A percentile compares a stretch with the other conserved stretches of the same genome.
These are phyloP conservation scores for Cygnus olor DNA, from an alignment of 2,797 vertebrate genomes.

Conservation along the genomic window DNA sequence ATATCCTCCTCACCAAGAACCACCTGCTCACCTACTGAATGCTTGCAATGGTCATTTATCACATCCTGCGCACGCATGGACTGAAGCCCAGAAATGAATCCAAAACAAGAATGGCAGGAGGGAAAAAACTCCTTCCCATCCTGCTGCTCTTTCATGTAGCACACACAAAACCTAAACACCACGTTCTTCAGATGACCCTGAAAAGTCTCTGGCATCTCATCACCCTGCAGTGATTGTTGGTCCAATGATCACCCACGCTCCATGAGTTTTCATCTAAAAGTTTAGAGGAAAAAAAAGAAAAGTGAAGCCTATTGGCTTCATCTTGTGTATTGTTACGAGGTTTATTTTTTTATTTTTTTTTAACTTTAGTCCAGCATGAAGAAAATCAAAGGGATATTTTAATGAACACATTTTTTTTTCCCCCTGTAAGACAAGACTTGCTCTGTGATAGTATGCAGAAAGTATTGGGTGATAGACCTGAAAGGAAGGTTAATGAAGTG, in stretches of 20 bases:
- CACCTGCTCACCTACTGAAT: neutral
- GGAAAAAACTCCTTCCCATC: neutral
- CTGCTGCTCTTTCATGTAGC: neutral
- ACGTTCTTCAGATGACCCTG: neutral
- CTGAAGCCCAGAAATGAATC: neutral
- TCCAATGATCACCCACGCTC: neutral
- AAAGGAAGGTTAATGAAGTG: neutral
- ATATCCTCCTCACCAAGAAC: neutral
- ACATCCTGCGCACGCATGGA: neutral
- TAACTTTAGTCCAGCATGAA: neutral
- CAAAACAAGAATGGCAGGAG: neutral
- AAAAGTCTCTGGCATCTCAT: neutral
- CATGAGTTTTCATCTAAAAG: neutral
- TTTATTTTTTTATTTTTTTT: neutral
- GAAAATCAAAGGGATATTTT: neutral
- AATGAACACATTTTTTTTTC: neutral
- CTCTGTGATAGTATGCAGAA: neutral
- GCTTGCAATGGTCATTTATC: neutral
- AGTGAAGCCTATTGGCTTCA: neutral
- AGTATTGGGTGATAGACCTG: neutral
- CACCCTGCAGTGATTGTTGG: neutral
- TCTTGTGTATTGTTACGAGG: neutral
- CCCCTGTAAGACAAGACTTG: neutral
- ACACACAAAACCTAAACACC: neutral
- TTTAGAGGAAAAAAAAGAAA: neutral